Evolutionary conservation across 2,888 invertebrate species (phyloP), one percentile per base, ranked within the genome.

Genomic region (Thymelicus acteon): DNA sequence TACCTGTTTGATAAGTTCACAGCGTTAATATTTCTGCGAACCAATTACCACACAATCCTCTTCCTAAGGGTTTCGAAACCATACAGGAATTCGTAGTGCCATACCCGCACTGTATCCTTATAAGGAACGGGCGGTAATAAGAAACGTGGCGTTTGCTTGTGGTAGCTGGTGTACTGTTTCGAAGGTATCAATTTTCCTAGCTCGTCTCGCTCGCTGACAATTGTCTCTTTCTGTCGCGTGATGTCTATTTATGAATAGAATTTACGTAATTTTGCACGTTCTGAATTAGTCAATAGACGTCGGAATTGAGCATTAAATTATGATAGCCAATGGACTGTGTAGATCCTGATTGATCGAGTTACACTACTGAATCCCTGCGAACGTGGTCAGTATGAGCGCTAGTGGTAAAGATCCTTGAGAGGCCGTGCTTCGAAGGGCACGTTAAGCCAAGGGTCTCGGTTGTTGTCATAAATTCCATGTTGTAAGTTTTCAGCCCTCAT

Each of bases 71-170:
- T 73, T 77, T 76, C 75, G 83, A 85, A 85, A 80, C 83, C 84
- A 74, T 80, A 79, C 77, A 83, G 78, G 74, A 80, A 80, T 82
- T 78, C 81, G 76, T 76, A 79, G 68, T 79, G 79, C 75, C 77
- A 77, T 84, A 82, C 54, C 82, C 85, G 44, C 44, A 44, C 44
- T 44, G 80, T 84, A 79, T 78, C 81, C 82, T 77, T 79, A 81
- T 79, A 82, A 79, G 79, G 80, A 76, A 80, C 74, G 60, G 31
- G 15, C 47, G 64, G 83, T 82, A 82, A 86, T 79, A 78, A 75
- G 79, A 85, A 78, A 71, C 75, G 72, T 12, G 68, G 10, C 49
- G 60, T 72, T 61, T 72, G 60, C 61, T 68, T 54, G 68, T 69
- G 62, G 24, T 67, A 63, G 75, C 76, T 77, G 75, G 76, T 72